Base-by-base conservation (phyloP, 2,888 invertebrate genomes). In the Polylopha cassiicola region DNA sequence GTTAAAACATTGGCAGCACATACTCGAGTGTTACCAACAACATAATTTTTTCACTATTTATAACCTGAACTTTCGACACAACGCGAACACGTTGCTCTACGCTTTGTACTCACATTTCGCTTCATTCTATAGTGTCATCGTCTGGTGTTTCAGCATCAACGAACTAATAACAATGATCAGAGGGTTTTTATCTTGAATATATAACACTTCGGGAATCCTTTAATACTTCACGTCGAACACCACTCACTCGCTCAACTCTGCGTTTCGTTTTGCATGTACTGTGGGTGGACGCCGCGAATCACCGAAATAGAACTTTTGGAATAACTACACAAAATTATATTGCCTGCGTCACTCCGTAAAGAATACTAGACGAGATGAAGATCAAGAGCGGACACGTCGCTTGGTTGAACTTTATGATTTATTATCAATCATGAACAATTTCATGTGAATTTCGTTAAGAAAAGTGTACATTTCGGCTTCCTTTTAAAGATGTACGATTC, bases 231-330 rank as follows among this genome's bases (percentile, higher is more conserved):
- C 62, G 58, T 54, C 65, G 55, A 67, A 63, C 71, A 69, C 65
- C 62, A 70, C 66, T 67, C 65, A 62, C 70, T 64, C 66, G 68
- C 57, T 55, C 71, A 58, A 63, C 67, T 65, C 65, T 64, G 65
- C 60, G 65, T 65, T 58, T 63, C 66, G 67, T 51, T 73, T 70
- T 68, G 68, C 67, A 61, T 66, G 62, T 54, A 58, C 56, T 58
- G 70, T 72, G 61, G 73, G 72, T 67, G 76, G 72, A 65, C 70
- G 74, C 67, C 66, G 63, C 68, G 72, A 51, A 64, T 53, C 54
- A 76, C 84, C 66, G 73, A 82, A 85, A 85, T 84, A 85, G 84
- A 82, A 69, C 75, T 79, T 82, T 82, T 77, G 80, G 79, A 84
- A 84, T 81, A 82, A 78, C 76, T 68, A 73, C 65, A 71, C 66